Base-by-base conservation (phyloP, 1,140 invertebrate genomes). In the Neotoxoptera formosana region DNA sequence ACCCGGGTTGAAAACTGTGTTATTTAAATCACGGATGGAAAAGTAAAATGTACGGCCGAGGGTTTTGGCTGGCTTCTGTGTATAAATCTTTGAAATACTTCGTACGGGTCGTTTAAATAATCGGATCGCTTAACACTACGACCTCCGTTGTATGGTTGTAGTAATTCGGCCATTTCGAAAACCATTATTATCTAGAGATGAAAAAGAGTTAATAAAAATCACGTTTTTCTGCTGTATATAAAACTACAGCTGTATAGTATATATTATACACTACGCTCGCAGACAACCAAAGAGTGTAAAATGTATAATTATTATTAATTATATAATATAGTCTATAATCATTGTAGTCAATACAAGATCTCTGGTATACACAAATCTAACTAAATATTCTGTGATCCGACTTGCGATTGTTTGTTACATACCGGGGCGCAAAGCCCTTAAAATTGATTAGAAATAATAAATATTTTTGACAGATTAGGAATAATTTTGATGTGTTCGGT, bases 101-200 rank as follows among this genome's bases (percentile, higher is more conserved):
- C 30, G n/a, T 53, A 88, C 48, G 87, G 17, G n/a, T 88, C 87
- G 21, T 88, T 88, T 88, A 45, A 51, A 88, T 51, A 88, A 88
- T 53, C 48, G 87, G 87, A 88, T 88, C 87, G 87, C 51, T 88
- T 88, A 88, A 88, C 87, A 45, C 47, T n/a, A 34, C 30, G 86
- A 87, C 30, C 86, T 48, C 9, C 86, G 14, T 9, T 45, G 36
- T 84, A 45, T 9, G 9, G 2, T 76, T 76, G 41, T 41, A 84
- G 36, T 84, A 41, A 45, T 25, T 41, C 36, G 21, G 11, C 36
- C 83, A 41, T 45, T 84, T 84, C 21, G 9, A 25, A 41, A 45
- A 45, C 60, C 11, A 67, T 76, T 76, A n/a, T 60, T 30, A 60
- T n/a, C n/a, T 17, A 76, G 30, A 76, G 14, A n/a, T 8, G 56